These are phyloP conservation scores for Stichopus chloronotus DNA, from an alignment of 35 echinoderm and acorn worm species.

Conservation along the genomic window DNA sequence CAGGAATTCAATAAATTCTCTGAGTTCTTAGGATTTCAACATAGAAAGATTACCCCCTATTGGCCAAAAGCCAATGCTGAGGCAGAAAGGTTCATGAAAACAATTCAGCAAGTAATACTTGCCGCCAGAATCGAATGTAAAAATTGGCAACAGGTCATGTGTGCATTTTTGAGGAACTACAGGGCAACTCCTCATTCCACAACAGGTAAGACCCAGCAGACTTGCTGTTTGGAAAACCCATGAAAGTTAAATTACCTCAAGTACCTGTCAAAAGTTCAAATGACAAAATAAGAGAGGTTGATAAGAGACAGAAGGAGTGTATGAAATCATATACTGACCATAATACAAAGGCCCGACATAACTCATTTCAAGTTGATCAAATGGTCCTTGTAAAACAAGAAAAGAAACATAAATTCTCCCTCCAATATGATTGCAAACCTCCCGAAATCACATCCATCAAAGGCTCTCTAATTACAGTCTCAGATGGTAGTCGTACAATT, in stretches of 20 bases:
- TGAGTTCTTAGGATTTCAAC: constrained; percentile 6
- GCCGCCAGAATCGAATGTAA: neutral
- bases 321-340: constrained; percentile 15
- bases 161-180: neutral
- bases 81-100: constrained; percentile 53
- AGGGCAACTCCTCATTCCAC: constrained; percentile 18
- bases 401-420: no score
- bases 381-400: no score
- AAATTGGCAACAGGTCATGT: neutral
- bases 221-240: constrained; percentile 13
- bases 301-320: neutral
- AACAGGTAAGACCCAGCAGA: neutral
- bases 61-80: constrained; percentile 58
- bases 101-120: constrained; percentile 37
- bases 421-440: neutral
- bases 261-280: no score
- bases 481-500: neutral
- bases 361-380: no score
- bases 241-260: neutral
- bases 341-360: no score
- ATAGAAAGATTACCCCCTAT: constrained; percentile 38
- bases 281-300: constrained; percentile 40
- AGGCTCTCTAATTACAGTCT: constrained; percentile 11
- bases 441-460: neutral
- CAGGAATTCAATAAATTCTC: neutral